Evolutionary conservation across 2,797 vertebrate species (phyloP).

Genomic region (Molossus molossus): DNA sequence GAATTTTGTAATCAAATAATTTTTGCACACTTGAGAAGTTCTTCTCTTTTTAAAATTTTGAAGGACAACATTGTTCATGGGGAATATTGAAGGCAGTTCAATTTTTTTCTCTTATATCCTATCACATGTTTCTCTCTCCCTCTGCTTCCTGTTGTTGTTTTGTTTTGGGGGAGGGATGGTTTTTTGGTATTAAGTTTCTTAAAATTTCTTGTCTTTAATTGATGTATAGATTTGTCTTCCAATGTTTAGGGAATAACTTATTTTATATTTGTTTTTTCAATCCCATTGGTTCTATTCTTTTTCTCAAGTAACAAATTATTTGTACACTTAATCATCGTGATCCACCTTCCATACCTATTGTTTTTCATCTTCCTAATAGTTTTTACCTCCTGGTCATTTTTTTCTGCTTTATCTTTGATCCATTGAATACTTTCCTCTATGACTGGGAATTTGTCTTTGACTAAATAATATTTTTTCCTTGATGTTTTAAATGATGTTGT

Average conservation of each 20-base stretch:
- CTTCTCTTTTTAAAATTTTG: neutral
- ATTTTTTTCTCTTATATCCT: neutral
- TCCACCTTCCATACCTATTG: neutral
- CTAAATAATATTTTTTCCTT: neutral
- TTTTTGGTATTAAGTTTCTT: neutral
- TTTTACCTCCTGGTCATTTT: neutral
- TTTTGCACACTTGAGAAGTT: constrained; percentile 22
- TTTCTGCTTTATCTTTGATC: constrained; percentile 33
- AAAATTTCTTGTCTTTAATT: neutral
- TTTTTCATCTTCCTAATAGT: neutral
- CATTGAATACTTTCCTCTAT: constrained; percentile 19
- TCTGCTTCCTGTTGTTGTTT: neutral
- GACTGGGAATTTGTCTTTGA: neutral
- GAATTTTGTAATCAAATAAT: neutral
- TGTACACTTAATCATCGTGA: neutral
- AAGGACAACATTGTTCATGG: neutral
- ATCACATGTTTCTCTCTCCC: neutral
- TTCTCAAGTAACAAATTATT: neutral
- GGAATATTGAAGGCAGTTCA: neutral
- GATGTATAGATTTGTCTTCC: neutral
- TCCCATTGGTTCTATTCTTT: neutral
- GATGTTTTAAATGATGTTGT: constrained; percentile 35
- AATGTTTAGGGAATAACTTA: neutral
- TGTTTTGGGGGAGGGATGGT: neutral
- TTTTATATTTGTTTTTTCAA: constrained; percentile 11